These are phyloP conservation scores for Meloidogyne exigua DNA, from an alignment of 1,140 invertebrate species.

Conservation along the genomic window DNA sequence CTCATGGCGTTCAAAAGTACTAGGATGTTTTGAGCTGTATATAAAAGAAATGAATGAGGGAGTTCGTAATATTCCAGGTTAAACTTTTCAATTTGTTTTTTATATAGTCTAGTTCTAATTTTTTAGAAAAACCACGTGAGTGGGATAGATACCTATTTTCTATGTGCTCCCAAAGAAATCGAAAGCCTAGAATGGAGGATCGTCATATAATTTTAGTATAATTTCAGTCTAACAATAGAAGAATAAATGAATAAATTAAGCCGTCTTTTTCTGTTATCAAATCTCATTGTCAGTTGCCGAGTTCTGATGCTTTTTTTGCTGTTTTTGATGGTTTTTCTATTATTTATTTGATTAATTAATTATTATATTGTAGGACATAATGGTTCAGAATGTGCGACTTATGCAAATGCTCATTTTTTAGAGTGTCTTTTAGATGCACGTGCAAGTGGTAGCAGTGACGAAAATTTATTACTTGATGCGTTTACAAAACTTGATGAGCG, in stretches of 20 bases:
- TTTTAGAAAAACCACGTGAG: not conserved
- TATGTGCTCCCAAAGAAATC: conserved; percentile 21
- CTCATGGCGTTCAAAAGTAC: conserved; percentile 10
- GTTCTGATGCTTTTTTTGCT: conserved; percentile 22
- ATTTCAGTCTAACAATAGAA: not conserved
- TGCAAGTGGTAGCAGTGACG: not conserved
- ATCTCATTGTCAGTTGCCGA: not conserved
- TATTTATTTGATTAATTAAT: not conserved
- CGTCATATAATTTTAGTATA: conserved; percentile 8
- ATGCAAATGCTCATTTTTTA: conserved; percentile 23
- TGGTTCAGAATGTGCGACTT: conserved; percentile 25
- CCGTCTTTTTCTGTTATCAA: conserved; percentile 19
- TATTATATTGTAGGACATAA: conserved; percentile 3
- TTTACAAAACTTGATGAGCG: not conserved
- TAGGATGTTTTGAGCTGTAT: conserved; percentile 9
- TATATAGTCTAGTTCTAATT: not conserved
- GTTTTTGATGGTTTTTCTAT: conserved; percentile 23
- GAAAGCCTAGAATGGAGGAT: conserved; percentile 37
- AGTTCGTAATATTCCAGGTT: conserved; percentile 5
- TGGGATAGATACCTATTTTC: conserved; percentile 14
- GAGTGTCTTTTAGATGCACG: conserved; percentile 11
- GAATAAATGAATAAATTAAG: not conserved
- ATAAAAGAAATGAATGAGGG: conserved; percentile 15
- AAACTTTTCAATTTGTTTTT: not conserved
- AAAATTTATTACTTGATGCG: not conserved